phyloP scores from a whole-genome alignment of 1,140 invertebrate species.

The Drosophila sp. region DNA sequence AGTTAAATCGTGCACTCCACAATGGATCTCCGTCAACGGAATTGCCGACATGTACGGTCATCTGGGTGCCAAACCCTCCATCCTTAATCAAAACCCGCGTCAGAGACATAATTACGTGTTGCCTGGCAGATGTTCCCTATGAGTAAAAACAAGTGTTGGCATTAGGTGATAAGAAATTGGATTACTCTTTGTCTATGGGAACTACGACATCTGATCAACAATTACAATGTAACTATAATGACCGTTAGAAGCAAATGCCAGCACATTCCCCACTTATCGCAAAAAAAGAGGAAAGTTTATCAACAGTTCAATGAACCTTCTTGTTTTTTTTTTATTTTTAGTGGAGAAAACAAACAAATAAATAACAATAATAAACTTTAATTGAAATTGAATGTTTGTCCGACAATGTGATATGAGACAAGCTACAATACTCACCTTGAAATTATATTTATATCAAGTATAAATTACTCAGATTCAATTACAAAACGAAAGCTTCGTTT shows the following conservation, averaged over 20 bases:
- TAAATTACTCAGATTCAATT: conserved; percentile 5
- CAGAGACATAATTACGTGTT: conserved; percentile 51
- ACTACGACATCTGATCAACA: conserved; percentile 30
- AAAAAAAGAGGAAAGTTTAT: conserved; percentile 5
- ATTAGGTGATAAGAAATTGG: conserved; percentile 25
- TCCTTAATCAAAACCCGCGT: conserved; percentile 85
- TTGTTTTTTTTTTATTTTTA: neutral
- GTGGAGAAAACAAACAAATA: conserved; percentile 4
- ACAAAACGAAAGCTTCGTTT: conserved; percentile 2
- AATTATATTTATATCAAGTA: conserved; percentile 42
- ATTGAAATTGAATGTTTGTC: neutral
- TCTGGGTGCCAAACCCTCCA: conserved; percentile 91
- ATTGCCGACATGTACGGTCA: conserved; percentile 88
- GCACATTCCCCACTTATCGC: conserved; percentile 14
- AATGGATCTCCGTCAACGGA: conserved; percentile 90
- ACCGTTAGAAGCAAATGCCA: conserved; percentile 3
- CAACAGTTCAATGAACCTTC: conserved; percentile 44
- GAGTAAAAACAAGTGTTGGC: conserved; percentile 10
- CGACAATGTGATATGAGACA: conserved; percentile 3
- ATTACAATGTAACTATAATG: conserved; percentile 11
- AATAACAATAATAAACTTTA: neutral
- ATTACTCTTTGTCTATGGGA: conserved; percentile 23
- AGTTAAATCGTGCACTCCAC: conserved; percentile 91
- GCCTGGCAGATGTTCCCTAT: conserved; percentile 1
- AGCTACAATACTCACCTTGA: conserved; percentile 59